Evolutionary conservation across 2,797 vertebrate genomes (phyloP).

Genomic region (Eleutherodactylus coqui): DNA sequence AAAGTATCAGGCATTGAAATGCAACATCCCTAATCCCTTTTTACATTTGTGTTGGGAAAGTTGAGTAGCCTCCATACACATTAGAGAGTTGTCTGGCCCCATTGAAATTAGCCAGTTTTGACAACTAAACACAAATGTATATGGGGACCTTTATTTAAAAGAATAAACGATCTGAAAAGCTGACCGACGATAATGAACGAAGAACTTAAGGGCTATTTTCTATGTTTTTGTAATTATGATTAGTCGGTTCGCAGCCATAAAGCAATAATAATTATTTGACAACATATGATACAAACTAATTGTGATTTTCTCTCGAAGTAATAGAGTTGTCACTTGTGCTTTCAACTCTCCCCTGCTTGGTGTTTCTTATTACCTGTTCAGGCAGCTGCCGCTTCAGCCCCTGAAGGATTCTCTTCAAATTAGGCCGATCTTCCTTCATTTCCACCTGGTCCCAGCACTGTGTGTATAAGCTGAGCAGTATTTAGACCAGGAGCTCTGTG

Average conservation of each 20-base stretch:
- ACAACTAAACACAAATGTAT: no score
- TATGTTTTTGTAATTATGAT: neutral
- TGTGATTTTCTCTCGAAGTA: neutral
- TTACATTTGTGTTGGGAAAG: no score
- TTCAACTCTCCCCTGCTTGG: neutral
- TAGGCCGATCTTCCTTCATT: slow-evolving; percentile 28
- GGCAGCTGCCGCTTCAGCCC: slow-evolving; percentile 12
- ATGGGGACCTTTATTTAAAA: no score
- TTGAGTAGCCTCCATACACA: no score
- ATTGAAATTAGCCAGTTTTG: no score
- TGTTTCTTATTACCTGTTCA: slow-evolving; percentile 21
- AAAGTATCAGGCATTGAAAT: no score
- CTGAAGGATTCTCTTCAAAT: slow-evolving; percentile 41
- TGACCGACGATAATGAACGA: no score
- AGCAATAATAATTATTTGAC: neutral
- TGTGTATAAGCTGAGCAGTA: neutral
- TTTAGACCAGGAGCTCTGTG: slow-evolving; percentile 26
- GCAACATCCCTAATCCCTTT: no score
- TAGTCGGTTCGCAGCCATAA: neutral
- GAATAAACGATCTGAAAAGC: no score
- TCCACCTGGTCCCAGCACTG: slow-evolving; percentile 30
- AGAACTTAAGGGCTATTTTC: neutral
- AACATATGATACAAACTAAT: neutral
- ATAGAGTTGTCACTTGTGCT: slow-evolving; percentile 34
- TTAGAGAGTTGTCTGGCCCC: no score